Conservation (phyloP, 23 tunicate species). For the Styela plicata region DNA sequence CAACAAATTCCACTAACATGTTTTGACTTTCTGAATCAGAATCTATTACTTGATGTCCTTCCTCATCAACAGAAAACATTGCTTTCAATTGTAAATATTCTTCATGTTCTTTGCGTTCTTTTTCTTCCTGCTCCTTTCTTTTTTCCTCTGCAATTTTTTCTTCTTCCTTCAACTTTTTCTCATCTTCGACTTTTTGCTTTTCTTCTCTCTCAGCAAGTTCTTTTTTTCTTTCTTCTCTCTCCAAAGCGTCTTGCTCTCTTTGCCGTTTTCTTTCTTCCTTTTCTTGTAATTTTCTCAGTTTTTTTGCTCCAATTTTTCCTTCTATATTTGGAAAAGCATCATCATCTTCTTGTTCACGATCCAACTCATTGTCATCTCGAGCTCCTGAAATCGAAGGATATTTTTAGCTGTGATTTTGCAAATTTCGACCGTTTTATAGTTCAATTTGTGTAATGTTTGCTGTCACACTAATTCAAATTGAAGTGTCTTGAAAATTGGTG, state of each 20-base stretch:
- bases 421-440: too few relatives aligned
- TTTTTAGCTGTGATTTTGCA: too few relatives aligned
- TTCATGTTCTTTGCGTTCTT: slow-evolving; percentile 74
- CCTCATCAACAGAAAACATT: slow-evolving; percentile 78
- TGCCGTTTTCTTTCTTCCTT: slow-evolving; percentile 62
- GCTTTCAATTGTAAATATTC: slow-evolving; percentile 78
- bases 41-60: slow-evolving; percentile 49
- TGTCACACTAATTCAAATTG: too few relatives aligned
- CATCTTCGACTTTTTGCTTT: slow-evolving; percentile 48
- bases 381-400: neutral
- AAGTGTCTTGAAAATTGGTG: too few relatives aligned
- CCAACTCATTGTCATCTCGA: neutral
- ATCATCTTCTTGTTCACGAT: slow-evolving; percentile 7
- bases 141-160: slow-evolving; percentile 69
- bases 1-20: slow-evolving; percentile 66
- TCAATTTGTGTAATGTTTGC: too few relatives aligned
- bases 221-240: slow-evolving; percentile 62
- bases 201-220: slow-evolving; percentile 59
- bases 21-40: slow-evolving; percentile 63
- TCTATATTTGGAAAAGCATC: slow-evolving; percentile 28
- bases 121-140: slow-evolving; percentile 47
- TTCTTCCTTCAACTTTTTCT: slow-evolving; percentile 43
- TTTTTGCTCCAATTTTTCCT: slow-evolving; percentile 78
- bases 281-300: slow-evolving; percentile 67
- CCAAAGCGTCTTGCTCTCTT: slow-evolving; percentile 57